phyloP scores from a whole-genome alignment of 2,888 invertebrate genomes.

The Mesoligia furuncula region DNA sequence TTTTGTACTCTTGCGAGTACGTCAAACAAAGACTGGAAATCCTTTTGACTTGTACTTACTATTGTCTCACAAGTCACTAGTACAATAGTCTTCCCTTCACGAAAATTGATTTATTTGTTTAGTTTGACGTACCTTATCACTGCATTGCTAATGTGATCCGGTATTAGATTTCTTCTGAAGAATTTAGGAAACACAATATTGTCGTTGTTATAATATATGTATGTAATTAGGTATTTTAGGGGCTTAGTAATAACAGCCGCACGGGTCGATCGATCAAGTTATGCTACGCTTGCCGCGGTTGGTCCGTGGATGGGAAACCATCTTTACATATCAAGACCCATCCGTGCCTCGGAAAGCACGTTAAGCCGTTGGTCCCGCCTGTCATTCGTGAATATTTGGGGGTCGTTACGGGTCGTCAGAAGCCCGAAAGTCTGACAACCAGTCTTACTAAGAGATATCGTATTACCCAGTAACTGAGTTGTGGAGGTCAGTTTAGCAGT shows the following conservation, averaged over 20 bases:
- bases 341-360: too few relatives aligned
- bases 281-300: too few relatives aligned
- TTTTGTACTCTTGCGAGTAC: conserved; percentile 8
- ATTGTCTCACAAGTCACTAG: conserved; percentile 34
- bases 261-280: background rate
- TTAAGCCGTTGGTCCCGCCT: too few relatives aligned
- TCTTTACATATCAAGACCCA: too few relatives aligned
- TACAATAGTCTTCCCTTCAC: conserved; percentile 21
- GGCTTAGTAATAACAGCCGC: background rate
- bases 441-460: too few relatives aligned
- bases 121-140: conserved; percentile 6
- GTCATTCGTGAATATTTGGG: too few relatives aligned
- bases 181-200: conserved; percentile 1
- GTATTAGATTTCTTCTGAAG: background rate
- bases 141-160: background rate
- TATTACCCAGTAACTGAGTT: too few relatives aligned
- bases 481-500: too few relatives aligned
- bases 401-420: too few relatives aligned
- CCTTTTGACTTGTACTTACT: conserved; percentile 22
- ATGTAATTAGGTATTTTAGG: background rate
- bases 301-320: too few relatives aligned
- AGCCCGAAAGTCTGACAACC: too few relatives aligned
- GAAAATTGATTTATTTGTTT: conserved; percentile 44
- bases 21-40: conserved; percentile 44
- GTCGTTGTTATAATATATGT: background rate